These are phyloP conservation scores for Phodopus roborovskii DNA, from an alignment of 2,113 vertebrate genomes.

Conservation along the genomic window DNA sequence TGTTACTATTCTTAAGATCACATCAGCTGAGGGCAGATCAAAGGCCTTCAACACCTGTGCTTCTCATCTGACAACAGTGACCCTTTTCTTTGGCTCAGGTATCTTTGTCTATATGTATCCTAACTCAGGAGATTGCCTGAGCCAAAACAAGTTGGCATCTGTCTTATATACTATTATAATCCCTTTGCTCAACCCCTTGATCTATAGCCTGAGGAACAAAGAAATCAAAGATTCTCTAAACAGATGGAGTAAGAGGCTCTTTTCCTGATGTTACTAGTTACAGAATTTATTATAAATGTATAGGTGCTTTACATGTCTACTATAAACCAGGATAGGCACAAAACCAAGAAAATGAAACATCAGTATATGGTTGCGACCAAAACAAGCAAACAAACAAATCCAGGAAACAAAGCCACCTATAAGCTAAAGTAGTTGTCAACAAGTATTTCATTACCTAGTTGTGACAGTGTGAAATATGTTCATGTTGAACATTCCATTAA, in stretches of 20 bases:
- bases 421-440: neutral
- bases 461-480: neutral
- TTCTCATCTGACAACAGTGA: conserved; percentile 68
- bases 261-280: neutral
- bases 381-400: neutral
- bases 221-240: conserved; percentile 63
- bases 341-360: neutral
- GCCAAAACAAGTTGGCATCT: conserved; percentile 55
- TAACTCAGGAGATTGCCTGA: conserved; percentile 28
- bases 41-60: conserved; percentile 73
- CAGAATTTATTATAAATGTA: neutral
- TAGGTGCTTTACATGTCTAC: neutral
- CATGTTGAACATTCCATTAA: neutral
- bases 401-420: neutral
- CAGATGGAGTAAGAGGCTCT: conserved; percentile 20
- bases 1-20: conserved; percentile 60
- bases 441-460: neutral
- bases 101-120: conserved; percentile 68
- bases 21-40: conserved; percentile 44
- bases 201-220: neutral
- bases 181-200: conserved; percentile 69
- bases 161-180: conserved; percentile 62
- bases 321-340: neutral
- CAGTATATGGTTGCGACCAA: neutral
- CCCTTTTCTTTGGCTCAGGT: conserved; percentile 54